phyloP scores from a whole-genome alignment of 2,797 vertebrate species.

The Neosalanx taihuensis region DNA sequence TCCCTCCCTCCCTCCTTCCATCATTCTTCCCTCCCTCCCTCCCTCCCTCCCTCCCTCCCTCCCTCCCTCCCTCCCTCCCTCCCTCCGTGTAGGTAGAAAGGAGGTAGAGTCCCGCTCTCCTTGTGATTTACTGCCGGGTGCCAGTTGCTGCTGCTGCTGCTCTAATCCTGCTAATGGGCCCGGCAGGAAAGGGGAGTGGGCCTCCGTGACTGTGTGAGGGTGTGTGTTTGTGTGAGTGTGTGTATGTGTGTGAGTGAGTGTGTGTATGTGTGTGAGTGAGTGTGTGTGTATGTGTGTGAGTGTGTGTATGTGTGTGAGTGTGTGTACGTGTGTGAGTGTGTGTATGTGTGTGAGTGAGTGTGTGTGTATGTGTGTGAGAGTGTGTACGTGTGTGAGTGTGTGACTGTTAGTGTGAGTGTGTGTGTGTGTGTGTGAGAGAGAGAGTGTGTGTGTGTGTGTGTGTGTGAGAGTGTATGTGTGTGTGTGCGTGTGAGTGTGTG shows the following conservation, averaged over 20 bases:
- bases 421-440: neutral
- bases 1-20: neutral
- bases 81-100: neutral
- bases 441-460: neutral
- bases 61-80: neutral
- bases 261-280: neutral
- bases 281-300: neutral
- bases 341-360: neutral
- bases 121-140: constrained; percentile 41
- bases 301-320: neutral
- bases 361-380: neutral
- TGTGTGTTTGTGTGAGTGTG: neutral
- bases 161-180: constrained; percentile 27
- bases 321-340: too few species aligned
- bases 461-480: too few species aligned
- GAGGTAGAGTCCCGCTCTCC: neutral
- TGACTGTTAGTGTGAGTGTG: neutral
- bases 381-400: neutral
- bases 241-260: neutral
- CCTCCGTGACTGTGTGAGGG: neutral
- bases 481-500: neutral
- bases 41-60: neutral
- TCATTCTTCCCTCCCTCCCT: too few species aligned
- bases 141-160: constrained; percentile 3
- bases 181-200: constrained; percentile 13